These are phyloP conservation scores for Epinephelus moara DNA, from an alignment of 2,113 vertebrate genomes.

Conservation along the genomic window DNA sequence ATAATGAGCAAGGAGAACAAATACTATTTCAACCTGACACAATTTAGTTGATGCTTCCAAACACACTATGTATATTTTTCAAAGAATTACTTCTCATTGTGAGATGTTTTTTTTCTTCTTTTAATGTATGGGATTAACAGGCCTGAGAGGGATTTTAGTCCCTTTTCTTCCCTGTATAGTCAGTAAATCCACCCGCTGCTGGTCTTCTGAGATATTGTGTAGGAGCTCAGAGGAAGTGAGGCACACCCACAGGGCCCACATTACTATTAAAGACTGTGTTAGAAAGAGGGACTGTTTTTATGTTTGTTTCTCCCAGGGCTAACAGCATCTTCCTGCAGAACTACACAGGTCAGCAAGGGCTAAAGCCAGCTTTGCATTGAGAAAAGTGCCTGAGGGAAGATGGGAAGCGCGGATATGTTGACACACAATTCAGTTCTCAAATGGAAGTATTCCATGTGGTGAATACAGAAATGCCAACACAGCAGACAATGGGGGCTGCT, in stretches of 20 bases:
- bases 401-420: conserved; percentile 59
- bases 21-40: conserved; percentile 44
- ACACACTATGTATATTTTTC: conserved; percentile 20
- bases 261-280: conserved; percentile 67
- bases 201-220: conserved; percentile 56
- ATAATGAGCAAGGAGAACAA: conserved; percentile 47
- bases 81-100: conserved; percentile 31
- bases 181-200: conserved; percentile 37
- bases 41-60: conserved; percentile 22
- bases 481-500: conserved; percentile 36
- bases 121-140: conserved; percentile 50
- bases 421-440: conserved; percentile 60
- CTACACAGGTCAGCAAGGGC: conserved; percentile 74
- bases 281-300: conserved; percentile 53
- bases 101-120: background rate
- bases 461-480: conserved; percentile 62
- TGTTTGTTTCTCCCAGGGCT: conserved; percentile 67
- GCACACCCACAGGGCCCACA: conserved; percentile 56
- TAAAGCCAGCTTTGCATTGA: conserved; percentile 71
- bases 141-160: conserved; percentile 38
- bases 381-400: conserved; percentile 68
- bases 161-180: conserved; percentile 32
- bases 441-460: conserved; percentile 57
- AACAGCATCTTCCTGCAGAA: conserved; percentile 65
- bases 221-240: conserved; percentile 41